Evolutionary conservation across 2,797 vertebrate genomes (phyloP), one percentile per base, ranked within the genome.

Genomic region (Corythornis leucogaster): DNA sequence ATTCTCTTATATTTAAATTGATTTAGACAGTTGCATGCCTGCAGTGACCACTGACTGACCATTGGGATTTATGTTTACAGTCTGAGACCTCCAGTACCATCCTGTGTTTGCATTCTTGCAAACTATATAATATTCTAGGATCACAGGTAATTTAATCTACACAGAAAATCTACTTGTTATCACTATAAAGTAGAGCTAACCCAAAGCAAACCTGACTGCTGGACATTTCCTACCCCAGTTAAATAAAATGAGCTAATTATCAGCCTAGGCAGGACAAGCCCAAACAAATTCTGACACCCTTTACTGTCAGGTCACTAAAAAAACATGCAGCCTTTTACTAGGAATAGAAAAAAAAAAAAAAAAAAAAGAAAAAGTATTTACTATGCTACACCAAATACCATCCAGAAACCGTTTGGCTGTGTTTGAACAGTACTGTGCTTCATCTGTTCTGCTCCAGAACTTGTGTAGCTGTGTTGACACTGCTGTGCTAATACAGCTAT

Each of bases 391-490:
- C 75, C 50, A 58, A 71, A 58, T 62, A 77, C 25, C 62, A 64
- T 31, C 58, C 79, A 80, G 89, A 79, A 94, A 59, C 79, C 68
- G 48, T 91, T 81, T 92, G 90, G 75, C 84, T 92, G 79, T 82
- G 93, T 93, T 95, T 95, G 89, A 84, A 92, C 69, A 83, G 84
- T 51, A 38, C 90, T 90, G 59, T 53, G 61, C 68, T 84, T 96
- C 86, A 87, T 95, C 93, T 93, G 92, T 83, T 95, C 87, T 92
- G 79, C 76, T 92, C 75, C 84, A 95, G 87, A 94, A 95, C 84
- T 26, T 43, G 6, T 31, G 58, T 89, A 64, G 84, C 84, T 71
- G 46, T 95, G 89, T 95, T 95, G 92, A 94, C 84, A 75, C 83
- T 86, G 84, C 93, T 85, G 66, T 94, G 93, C 80, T 94, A 90